Evolutionary conservation across 2,888 invertebrate genomes (phyloP).

Genomic region (Ophraella communa): DNA sequence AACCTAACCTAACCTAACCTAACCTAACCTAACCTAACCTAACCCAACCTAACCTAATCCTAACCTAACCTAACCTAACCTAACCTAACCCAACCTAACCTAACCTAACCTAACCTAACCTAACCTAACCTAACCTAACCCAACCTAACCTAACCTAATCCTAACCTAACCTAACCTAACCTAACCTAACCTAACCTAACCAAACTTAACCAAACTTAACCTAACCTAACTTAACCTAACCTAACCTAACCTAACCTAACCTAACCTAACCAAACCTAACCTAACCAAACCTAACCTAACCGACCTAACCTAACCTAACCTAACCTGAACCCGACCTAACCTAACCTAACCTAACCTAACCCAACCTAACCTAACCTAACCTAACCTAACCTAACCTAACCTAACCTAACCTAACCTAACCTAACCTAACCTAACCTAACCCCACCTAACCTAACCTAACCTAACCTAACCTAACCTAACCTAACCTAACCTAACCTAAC

Average conservation of each 20-base stretch:
- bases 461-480: constrained; percentile 35
- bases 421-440: constrained; percentile 33
- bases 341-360: constrained; percentile 8
- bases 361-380: constrained; percentile 16
- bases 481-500: constrained; percentile 35
- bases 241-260: constrained; percentile 8
- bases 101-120: constrained; percentile 7
- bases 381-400: constrained; percentile 25
- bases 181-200: too few species aligned
- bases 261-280: constrained; percentile 3
- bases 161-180: too few species aligned
- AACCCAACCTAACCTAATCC: too few species aligned
- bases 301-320: constrained; percentile 6
- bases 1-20: constrained; percentile 8
- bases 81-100: constrained; percentile 7
- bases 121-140: constrained; percentile 8
- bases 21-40: constrained; percentile 5
- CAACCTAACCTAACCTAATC: constrained; percentile 7
- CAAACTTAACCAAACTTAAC: constrained; percentile 4
- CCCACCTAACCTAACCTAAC: constrained; percentile 29
- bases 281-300: neutral
- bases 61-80: constrained; percentile 6
- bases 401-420: constrained; percentile 32
- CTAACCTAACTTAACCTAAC: constrained; percentile 6
- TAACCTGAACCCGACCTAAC: constrained; percentile 6